Evolutionary conservation across 2,113 vertebrate genomes (phyloP).

Genomic region (Chlamydotis undulata): DNA sequence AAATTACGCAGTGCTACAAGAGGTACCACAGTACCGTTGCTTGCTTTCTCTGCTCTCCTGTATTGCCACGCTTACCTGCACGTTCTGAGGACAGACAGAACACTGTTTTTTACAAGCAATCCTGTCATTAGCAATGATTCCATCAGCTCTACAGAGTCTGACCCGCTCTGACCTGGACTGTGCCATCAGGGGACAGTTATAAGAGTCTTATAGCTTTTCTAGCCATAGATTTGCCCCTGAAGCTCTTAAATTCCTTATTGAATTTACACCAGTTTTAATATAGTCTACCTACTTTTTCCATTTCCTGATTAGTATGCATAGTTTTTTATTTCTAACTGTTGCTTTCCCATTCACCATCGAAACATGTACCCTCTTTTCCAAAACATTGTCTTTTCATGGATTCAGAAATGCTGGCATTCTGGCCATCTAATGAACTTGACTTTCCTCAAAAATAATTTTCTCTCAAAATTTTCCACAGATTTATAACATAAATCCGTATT

Average conservation of each 20-base stretch:
- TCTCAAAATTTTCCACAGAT: background rate
- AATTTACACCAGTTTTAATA: background rate
- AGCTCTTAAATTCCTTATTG: background rate
- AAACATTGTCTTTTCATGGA: background rate
- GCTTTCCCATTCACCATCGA: background rate
- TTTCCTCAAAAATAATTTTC: background rate
- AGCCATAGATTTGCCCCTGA: background rate
- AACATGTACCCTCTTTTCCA: background rate
- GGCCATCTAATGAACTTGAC: background rate
- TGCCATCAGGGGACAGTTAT: accelerated
- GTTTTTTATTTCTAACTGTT: background rate
- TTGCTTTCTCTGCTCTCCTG: background rate
- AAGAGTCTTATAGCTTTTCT: background rate
- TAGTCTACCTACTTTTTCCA: background rate
- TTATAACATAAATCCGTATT: background rate
- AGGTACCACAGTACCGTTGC: too few species aligned
- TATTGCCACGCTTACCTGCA: background rate
- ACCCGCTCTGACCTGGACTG: background rate
- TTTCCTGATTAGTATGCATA: background rate
- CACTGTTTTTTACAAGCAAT: background rate
- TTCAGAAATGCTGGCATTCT: background rate
- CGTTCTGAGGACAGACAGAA: background rate
- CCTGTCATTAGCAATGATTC: background rate
- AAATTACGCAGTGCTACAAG: background rate
- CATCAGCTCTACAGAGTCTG: background rate